phyloP scores from a whole-genome alignment of 2,113 vertebrate genomes.

The Lycocorax pyrrhopterus region DNA sequence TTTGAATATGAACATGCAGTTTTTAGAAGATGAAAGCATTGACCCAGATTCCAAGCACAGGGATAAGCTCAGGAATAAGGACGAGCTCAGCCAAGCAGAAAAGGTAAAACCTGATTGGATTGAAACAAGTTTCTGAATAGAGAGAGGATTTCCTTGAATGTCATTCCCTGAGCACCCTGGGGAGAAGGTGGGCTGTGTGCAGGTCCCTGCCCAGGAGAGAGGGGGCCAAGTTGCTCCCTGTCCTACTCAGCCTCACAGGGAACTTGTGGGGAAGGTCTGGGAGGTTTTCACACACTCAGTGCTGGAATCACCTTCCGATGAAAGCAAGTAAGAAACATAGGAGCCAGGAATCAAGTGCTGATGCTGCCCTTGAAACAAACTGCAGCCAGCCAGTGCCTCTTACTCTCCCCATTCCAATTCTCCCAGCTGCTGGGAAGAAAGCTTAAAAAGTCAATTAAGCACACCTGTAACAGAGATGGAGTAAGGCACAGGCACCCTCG shows the following conservation, averaged over 20 bases:
- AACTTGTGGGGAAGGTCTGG: not conserved
- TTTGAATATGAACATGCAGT: conserved; percentile 98
- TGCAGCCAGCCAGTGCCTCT: not conserved
- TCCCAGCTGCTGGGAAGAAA: not conserved
- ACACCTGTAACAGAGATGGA: not conserved
- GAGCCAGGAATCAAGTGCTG: not conserved
- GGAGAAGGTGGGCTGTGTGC: conserved; percentile 20
- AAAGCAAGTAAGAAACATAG: not conserved
- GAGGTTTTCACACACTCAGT: not conserved
- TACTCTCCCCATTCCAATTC: not conserved
- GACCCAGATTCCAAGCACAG: conserved; percentile 89
- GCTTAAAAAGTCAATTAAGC: not conserved
- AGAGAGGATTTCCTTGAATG: conserved; percentile 57
- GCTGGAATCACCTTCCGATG: not conserved
- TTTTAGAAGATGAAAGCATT: conserved; percentile 94
- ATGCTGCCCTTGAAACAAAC: not conserved
- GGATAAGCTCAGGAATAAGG: conserved; percentile 91
- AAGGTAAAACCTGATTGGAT: conserved; percentile 84
- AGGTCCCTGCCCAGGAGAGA: not conserved
- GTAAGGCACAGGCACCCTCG: not conserved
- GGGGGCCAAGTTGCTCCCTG: not conserved
- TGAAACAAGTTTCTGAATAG: conserved; percentile 42
- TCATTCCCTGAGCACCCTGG: not conserved
- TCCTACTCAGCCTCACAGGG: not conserved
- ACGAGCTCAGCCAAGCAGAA: conserved; percentile 94